Evolutionary conservation across 1,140 invertebrate species (phyloP), one percentile per base, ranked within the genome.

Genomic region (Drosophila leontia): DNA sequence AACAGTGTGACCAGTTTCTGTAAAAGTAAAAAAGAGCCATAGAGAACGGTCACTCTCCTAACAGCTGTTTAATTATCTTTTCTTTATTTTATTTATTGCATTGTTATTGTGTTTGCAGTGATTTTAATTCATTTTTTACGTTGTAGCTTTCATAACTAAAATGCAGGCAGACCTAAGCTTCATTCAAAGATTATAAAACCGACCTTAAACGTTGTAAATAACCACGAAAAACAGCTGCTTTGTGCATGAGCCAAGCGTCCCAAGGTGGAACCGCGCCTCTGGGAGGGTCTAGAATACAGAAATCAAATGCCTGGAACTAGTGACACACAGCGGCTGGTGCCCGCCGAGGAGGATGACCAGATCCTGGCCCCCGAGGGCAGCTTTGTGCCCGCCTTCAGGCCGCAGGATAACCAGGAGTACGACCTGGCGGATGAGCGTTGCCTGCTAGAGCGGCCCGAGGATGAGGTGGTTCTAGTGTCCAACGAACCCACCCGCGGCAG

Each of bases 401-500:
- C 80, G 7, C 45, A 62, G 9, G 47, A 62, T 7, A 29, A 58
- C 1, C 45, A 61, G 26, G 50, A 61, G 1, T 41, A 77, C 34
- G 8, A 59, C 12, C 37, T 74, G 12, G 59, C 62, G 9, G 77
- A 78, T 19, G 78, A 84, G 17, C 68, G 69, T 19, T 80, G 47
- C 1, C 61, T 68, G 51, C 48, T 67, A n/a, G 80, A 88, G 13
- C 77, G 68, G 0, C 50, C 64, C 9, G 67, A 78, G 34, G 86
- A 86, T 11, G 77, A 90, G 29, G 74, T 90, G 17, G 56, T 92
- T 15, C 70, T 79, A 13, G 35, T 90, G 29, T 56, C 75, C 7
- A 74, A 90, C 51, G 82, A 84, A 13, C 96, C 96, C 13, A 74
- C 82, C 26, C 95, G 96, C 76, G 94, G 93, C 76, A 95, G 94